Base-by-base conservation (phyloP, 2,797 vertebrate genomes). In the Leptodactylus fallax region DNA sequence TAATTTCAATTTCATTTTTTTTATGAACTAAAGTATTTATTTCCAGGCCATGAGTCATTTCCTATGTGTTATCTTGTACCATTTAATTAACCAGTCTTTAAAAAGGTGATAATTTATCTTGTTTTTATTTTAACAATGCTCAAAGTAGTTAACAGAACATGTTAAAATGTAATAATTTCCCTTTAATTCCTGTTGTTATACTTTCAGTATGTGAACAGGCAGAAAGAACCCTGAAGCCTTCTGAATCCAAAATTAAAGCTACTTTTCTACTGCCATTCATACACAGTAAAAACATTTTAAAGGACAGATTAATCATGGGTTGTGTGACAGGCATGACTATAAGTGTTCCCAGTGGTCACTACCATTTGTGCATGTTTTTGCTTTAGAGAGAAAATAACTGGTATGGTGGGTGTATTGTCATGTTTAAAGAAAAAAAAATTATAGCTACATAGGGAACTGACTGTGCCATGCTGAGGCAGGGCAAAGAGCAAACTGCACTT, bases 181-280 rank as follows among this genome's bases (percentile, higher is more conserved):
- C 13, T 82, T 65, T 65, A 65, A 61, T 49, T 51, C 21, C n/a
- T 82, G 60, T 7, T 82, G 60, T 16, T 47, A 51, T 82, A 82
- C 12, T 47, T 45, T 65, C 58, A 13, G 65, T 79, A 13, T n/a
- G 19, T 65, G 60, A 63, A 51, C 60, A 63, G 19, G 3, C 21
- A 16, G 21, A 23, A 65, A 65, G 10, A 45, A n/a, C 10, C 36
- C 36, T n/a, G 25, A 23, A 7, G 21, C 79, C 6, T 51, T 23
- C 13, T 23, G 45, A 21, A 3, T 49, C 11, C n/a, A 65, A 60
- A 81, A 25, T 65, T 65, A 81, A 25, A 81, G 17, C 6, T 23
- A 81, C 65, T 47, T 36, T 65, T 51, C 12, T 67, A n/a, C 45
- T 65, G 36, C 5, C n/a, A 14, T 10, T 65, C 13, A 47, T n/a